Evolutionary conservation across 2,888 invertebrate species (phyloP), one percentile per base, ranked within the genome.

Genomic region (Ornithoptera priamus): DNA sequence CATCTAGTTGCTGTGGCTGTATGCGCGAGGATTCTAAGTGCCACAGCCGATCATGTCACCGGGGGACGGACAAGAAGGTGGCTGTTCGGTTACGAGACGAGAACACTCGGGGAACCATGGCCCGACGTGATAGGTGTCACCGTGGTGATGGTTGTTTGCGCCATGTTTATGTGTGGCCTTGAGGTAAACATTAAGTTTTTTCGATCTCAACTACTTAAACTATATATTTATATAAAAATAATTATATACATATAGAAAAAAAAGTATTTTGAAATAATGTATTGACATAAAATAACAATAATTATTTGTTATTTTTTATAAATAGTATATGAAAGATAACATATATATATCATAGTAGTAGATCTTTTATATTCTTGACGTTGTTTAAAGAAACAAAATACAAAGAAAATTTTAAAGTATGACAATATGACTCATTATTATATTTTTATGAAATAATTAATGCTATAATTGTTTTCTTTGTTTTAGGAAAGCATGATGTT

Each of bases 81-180:
- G 93, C 80, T 94, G 56, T 94, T 94, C 75, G 94, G 94, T 2
- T 89, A 94, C 75, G 93, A 94, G 77, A 93, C 94, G 7, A 89
- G 93, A 76, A 89, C 93, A 0, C 81, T 94, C 67, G 94, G 94
- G 0, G 94, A 94, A 76, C 94, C 94, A 0, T 94, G 94, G 94
- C 94, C 94, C 36, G 95, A 95, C 78, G 93, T 94, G 5, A 77
- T 94, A 6, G 94, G 94, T 7, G 94, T 94, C 3, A 94, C 94
- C 0, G 94, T 94, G 39, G 93, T 94, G 10, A 90, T 94, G 79
- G 93, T 94, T 0, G 93, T 94, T 4, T 94, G 94, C 56, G 92
- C 93, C 56, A 91, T 94, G 86, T 94, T 94, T 76, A 94, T 94
- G 94, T 91, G 94, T 76, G 95, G 95, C 53, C 82, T 95, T 56